phyloP scores from a whole-genome alignment of 1,140 invertebrate genomes.

The Onthophagus taurus region DNA sequence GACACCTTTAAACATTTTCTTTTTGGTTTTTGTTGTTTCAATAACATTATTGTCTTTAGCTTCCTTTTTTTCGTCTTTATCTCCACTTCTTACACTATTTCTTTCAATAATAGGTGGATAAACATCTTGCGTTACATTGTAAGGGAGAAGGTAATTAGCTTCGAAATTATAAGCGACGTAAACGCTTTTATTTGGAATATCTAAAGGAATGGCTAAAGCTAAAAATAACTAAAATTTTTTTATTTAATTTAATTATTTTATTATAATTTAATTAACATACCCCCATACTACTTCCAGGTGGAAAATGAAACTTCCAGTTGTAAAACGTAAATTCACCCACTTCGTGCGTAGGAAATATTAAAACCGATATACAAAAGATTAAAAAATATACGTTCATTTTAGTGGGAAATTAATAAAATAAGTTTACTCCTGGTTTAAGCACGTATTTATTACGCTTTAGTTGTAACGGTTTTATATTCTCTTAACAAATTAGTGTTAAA shows the following conservation, averaged over 20 bases:
- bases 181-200: constrained; percentile 56
- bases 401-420: no score
- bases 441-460: no score
- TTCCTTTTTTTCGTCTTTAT: neutral
- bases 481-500: no score
- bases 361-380: no score
- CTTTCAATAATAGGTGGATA: constrained; percentile 27
- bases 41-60: neutral
- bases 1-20: constrained; percentile 13
- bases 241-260: neutral
- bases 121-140: constrained; percentile 34
- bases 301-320: constrained; percentile 28
- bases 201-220: constrained; percentile 60
- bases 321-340: no score
- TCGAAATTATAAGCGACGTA: constrained; percentile 69
- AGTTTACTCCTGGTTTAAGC: no score
- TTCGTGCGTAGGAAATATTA: no score
- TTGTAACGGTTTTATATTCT: no score
- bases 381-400: no score
- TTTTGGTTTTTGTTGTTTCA: neutral
- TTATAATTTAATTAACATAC: constrained; percentile 18
- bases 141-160: constrained; percentile 52
- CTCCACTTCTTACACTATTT: neutral
- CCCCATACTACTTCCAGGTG: constrained; percentile 24
- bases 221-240: constrained; percentile 37